Percentiles rank a stretch among this genome's conserved stretches.
These are phyloP conservation scores for Nyleta sp. DNA, from an alignment of 2,888 invertebrate genomes.

Conservation along the genomic window DNA sequence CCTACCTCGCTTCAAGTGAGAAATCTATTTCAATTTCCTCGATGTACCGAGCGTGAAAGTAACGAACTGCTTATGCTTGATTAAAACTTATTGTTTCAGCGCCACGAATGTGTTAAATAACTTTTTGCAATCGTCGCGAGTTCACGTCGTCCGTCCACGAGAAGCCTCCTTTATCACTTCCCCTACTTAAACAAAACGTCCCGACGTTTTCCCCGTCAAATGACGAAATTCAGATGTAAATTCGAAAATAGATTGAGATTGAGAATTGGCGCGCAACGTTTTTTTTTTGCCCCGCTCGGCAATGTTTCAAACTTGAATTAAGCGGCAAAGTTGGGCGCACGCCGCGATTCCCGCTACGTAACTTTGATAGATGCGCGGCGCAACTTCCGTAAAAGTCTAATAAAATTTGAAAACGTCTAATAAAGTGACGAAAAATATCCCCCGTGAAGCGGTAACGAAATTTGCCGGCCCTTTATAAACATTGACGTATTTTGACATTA, in stretches of 20 bases:
- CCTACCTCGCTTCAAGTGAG: slow-evolving; percentile 80
- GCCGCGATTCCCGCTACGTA: background rate
- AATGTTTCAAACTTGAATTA: slow-evolving; percentile 12
- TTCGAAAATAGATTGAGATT: slow-evolving; percentile 8
- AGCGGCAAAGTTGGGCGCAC: slow-evolving; percentile 2
- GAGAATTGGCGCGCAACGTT: background rate
- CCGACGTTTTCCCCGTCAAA: too few species aligned
- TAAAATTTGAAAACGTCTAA: slow-evolving; percentile 17
- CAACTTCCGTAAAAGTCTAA: slow-evolving; percentile 11
- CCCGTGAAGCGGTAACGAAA: background rate
- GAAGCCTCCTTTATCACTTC: too few species aligned
- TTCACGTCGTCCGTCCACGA: too few species aligned
- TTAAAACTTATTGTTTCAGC: too few species aligned
- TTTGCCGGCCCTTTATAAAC: slow-evolving; percentile 2
- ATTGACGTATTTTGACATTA: slow-evolving; percentile 13
- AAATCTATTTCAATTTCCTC: slow-evolving; percentile 21
- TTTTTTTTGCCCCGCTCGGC: too few species aligned
- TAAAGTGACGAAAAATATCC: slow-evolving; percentile 5
- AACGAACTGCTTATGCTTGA: background rate
- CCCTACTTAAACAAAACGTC: too few species aligned
- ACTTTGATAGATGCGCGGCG: slow-evolving; percentile 8
- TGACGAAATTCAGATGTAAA: too few species aligned
- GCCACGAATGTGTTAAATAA: too few species aligned
- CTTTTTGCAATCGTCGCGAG: too few species aligned
- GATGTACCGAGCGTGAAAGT: too few species aligned